Base-by-base conservation (phyloP, 2,113 vertebrate genomes). In the Paracanthobrama guichenoti region DNA sequence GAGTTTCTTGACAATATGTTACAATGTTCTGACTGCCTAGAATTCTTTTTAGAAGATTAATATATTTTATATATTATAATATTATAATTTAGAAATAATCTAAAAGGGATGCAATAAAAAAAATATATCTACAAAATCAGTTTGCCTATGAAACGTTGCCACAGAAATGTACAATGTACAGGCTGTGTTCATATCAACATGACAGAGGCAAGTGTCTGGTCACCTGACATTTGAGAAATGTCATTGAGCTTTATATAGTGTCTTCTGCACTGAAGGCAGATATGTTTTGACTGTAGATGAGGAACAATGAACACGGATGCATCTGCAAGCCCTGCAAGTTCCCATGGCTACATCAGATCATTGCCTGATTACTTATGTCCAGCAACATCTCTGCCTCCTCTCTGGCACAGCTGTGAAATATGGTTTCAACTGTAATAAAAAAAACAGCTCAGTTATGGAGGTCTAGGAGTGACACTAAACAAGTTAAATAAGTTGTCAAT, bases 311-410 rank as follows among this genome's bases (percentile, higher is more conserved):
- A 81, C 71, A 50, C 84, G 81, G 28, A 88, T 75, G 75, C 59
- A 59, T 72, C 72, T 46, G 75, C 39, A 66, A 48, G 66, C 76
- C 62, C 44, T 39, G 39, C 39, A 24, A 53, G 85, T 88, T 86
- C 73, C 79, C 69, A 85, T 86, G 88, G 44, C 69, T 85, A 83
- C 86, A 86, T 85, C 81, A 73, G 62, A 85, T 85, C 84, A 64
- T 50, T 84, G 75, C 18, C 22, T 53, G 64, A 86, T 87, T 76
- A 73, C 78, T 83, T 50, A 46, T 24, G 55, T 69, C 50, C 60
- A 79, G 66, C 53, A 79, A 59, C 53, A 72, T 71, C 50, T 57
- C 55, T 73, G 16, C 6, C 26, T 57, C 53, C 10, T 57, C 42
- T 86, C 44, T 62, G 24, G 53, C 55, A 60, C 39, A 78, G 24